Evolutionary conservation across 2,797 vertebrate species (phyloP), one percentile per base, ranked within the genome.

Genomic region (Gouania willdenowi): DNA sequence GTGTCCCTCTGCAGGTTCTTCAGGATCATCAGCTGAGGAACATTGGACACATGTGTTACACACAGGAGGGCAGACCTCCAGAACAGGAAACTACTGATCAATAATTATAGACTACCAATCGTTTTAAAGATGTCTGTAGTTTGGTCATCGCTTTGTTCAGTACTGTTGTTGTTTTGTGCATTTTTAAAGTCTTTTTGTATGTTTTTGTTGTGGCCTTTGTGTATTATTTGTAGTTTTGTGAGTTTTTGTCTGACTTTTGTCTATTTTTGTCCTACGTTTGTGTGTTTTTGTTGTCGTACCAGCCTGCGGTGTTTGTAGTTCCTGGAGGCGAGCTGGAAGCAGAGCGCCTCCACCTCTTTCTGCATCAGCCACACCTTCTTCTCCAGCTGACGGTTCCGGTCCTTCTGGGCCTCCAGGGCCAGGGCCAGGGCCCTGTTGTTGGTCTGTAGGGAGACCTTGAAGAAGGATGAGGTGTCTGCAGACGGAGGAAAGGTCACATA

Each of bases 371-470:
- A 39, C 0, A 59, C 56, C 29, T 85, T 74, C 22, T 6, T 61
- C 67, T 87, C 65, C 47, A 86, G 63, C 24, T 79, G 67, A 32
- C 62, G 48, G 57, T 63, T 72, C 52, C 49, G 81, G 57, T 82
- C 63, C 49, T 74, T 89, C 60, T 89, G 77, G 1, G 58, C 65
- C 17, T 47, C 70, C 44, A 91, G 24, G 19, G 87, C 86, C 1
- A 77, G 19, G 7, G 88, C 88, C 20, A 91, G 35, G 7, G 82
- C 87, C 48, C 81, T 88, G 66, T 91, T 91, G 72, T 91, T 91
- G 37, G 52, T 83, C 77, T 90, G 89, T 46, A 91, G 30, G 2
- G 88, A 89, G 9, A 85, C 41, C 64, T 88, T 90, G 46, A 87
- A 89, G 60, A 91, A 90, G 23, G 85, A 88, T 3, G 87, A 89